Conservation (phyloP, 2,113 vertebrate genomes). For the Butastur rufipennis region DNA sequence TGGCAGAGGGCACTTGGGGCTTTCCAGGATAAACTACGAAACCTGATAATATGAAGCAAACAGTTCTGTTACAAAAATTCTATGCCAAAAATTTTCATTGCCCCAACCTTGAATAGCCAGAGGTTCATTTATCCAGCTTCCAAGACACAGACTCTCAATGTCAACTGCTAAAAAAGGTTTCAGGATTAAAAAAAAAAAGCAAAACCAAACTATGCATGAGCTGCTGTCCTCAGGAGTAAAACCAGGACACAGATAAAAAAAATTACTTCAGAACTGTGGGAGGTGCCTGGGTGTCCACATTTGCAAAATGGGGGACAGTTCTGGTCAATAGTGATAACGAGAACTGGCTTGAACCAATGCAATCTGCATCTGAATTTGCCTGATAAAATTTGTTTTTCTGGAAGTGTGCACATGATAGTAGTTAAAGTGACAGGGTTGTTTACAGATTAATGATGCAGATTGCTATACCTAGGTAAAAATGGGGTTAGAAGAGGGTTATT, state of each 20-base stretch:
- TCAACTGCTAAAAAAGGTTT: not conserved
- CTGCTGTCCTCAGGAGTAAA: not conserved
- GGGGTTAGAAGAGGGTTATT: not conserved
- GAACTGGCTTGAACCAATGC: slow-evolving; percentile 6
- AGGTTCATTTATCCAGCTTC: not conserved
- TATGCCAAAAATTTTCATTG: not conserved
- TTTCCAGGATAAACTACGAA: not conserved
- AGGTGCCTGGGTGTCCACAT: not conserved
- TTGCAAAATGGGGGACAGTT: not conserved
- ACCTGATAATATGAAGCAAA: not conserved
- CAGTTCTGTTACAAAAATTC: not conserved
- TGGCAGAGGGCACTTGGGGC: not conserved
- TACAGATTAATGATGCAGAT: not conserved
- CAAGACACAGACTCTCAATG: not conserved
- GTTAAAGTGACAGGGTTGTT: slow-evolving; percentile 29
- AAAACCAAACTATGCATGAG: not conserved
- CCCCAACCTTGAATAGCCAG: not conserved
- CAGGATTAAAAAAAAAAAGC: not conserved
- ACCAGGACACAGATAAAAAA: not conserved
- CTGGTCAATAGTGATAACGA: slow-evolving; percentile 66
- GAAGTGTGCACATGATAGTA: not conserved
- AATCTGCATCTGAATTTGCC: slow-evolving; percentile 68
- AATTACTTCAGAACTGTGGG: not conserved
- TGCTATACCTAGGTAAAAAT: not conserved
- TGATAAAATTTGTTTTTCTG: slow-evolving; percentile 74